Conservation (phyloP, 2,888 invertebrate species). For the Euplagia quadripunctaria region DNA sequence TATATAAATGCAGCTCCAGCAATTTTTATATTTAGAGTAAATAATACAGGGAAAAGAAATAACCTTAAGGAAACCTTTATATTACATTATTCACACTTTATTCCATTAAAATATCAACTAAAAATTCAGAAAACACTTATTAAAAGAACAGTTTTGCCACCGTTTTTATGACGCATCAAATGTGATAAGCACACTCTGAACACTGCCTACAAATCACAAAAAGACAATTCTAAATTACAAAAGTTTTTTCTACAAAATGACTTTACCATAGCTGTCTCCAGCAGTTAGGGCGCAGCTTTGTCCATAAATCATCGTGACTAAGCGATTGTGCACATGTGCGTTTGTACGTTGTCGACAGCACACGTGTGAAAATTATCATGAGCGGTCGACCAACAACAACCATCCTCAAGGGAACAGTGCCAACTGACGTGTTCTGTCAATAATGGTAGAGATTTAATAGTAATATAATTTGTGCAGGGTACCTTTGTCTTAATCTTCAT, state of each 20-base stretch:
- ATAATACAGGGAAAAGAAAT: background rate
- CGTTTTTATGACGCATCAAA: background rate
- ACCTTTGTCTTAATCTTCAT: background rate
- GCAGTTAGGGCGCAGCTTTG: background rate
- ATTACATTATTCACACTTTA: background rate
- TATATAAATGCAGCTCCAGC: background rate
- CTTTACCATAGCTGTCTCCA: background rate
- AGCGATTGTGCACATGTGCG: constrained; percentile 40
- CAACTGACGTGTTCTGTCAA: constrained; percentile 10
- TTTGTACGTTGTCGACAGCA: constrained; percentile 15
- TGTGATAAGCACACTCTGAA: background rate
- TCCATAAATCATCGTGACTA: constrained; percentile 33
- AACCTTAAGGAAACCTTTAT: background rate
- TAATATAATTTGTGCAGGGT: background rate
- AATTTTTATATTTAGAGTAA: background rate
- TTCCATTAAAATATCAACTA: no score
- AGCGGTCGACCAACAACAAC: background rate
- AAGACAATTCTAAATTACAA: constrained; percentile 6
- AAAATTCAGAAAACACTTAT: background rate
- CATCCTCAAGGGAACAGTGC: constrained; percentile 6
- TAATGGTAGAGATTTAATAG: background rate
- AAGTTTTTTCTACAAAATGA: constrained; percentile 15
- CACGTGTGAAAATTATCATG: constrained; percentile 33
- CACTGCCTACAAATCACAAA: background rate
- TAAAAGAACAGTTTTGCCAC: background rate